Percentiles rank a stretch among this genome's conserved stretches.
Evolutionary conservation across 2,797 vertebrate species (phyloP).

Genomic region (Peromyscus eremicus): DNA sequence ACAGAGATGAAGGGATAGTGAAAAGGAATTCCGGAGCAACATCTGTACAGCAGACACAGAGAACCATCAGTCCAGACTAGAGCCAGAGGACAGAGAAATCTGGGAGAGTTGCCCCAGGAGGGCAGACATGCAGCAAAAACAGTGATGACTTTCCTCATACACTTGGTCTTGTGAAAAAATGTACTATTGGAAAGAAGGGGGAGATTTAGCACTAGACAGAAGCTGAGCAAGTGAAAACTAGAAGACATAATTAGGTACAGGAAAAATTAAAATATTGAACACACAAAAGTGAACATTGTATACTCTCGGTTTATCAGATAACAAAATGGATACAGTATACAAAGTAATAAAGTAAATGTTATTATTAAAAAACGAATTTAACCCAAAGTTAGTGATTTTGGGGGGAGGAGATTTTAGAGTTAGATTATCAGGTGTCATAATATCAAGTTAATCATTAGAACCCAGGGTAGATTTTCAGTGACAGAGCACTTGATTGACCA

Average conservation of each 20-base stretch:
- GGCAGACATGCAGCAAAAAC: constrained; percentile 28
- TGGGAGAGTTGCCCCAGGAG: background rate
- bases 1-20: constrained; percentile 39
- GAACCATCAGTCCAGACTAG: background rate
- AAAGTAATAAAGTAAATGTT: background rate
- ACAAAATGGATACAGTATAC: background rate
- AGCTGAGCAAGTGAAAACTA: constrained; percentile 46
- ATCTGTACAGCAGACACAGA: constrained; percentile 53
- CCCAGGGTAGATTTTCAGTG: background rate
- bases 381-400: constrained; percentile 10
- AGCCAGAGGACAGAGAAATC: background rate
- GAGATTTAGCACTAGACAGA: background rate
- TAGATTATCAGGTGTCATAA: constrained; percentile 10
- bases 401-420: constrained; percentile 38
- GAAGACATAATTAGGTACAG: background rate
- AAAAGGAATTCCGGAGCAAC: constrained; percentile 36
- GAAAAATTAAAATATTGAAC: constrained; percentile 20
- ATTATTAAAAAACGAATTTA: background rate
- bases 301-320: constrained; percentile 2
- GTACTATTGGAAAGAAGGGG: background rate
- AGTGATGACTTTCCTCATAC: constrained; percentile 26
- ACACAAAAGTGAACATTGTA: background rate
- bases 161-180: background rate
- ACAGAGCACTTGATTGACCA: background rate
- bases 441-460: constrained; percentile 11